Evolutionary conservation across 1,140 invertebrate species (phyloP), one percentile per base, ranked within the genome.

Genomic region (Drosophila busckii): DNA sequence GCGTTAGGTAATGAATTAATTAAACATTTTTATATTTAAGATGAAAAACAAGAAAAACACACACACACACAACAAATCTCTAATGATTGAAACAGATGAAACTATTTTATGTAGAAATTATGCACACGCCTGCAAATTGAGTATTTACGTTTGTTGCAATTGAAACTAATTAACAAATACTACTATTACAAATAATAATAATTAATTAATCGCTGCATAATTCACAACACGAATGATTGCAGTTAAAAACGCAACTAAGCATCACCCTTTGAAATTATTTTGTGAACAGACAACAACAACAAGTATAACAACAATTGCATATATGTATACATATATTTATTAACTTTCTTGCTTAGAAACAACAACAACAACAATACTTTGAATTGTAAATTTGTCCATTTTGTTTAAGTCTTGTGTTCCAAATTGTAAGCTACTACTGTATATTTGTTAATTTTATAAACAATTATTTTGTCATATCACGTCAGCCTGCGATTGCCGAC

Each of bases 111-210:
- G 60, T 82, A 78, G 67, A 65, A 40, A 46, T 56, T 62, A 56
- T 62, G 59, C 60, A 52, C 60, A 63, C 25, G n/a, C n/a, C 31
- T 44, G 34, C 54, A 63, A 63, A 63, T 58, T 45, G 54, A 64
- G 70, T 76, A 76, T 76, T 76, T 76, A 76, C 54, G 70, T 76
- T 76, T 76, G 69, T 70, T 71, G 52, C 50, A 69, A 71, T 65
- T 69, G 45, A 59, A 17, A 53, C 41, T 37, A 67, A 63, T 40
- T 49, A 54, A 60, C 29, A 32, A 56, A 42, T 61, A 76, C 17
- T 31, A 62, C 29, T 37, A 56, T 46, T 61, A 76, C 17, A 35
- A 62, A 46, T 49, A 44, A 48, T 71, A 67, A 35, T 45, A 44
- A 46, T 61, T 49, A 26, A 9, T 49, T 25, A 34, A 44, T 16